Evolutionary conservation across 2,113 vertebrate genomes (phyloP).

Genomic region (Leiothrix lutea): DNA sequence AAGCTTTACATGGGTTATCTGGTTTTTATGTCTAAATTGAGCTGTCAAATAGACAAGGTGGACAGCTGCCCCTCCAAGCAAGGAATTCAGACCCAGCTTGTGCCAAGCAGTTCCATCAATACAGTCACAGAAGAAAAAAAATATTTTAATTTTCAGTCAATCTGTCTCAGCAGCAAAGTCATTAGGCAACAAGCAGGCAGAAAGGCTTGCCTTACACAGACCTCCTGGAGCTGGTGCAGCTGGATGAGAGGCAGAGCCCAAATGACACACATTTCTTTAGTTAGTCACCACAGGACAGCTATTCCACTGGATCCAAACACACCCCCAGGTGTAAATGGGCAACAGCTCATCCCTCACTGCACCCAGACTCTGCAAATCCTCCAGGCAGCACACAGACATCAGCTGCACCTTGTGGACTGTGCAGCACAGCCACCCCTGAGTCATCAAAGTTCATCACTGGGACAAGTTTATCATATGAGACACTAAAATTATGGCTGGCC

Average conservation of each 20-base stretch:
- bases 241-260: neutral
- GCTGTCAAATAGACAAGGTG: neutral
- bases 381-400: neutral
- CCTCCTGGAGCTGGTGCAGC: neutral
- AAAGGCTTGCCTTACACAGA: neutral
- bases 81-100: neutral
- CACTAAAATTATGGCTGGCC: neutral
- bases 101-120: neutral
- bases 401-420: neutral
- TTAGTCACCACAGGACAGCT: neutral
- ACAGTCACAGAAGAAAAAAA: neutral
- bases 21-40: neutral
- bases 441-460: neutral
- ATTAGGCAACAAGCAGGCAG: neutral
- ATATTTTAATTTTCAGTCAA: neutral
- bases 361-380: neutral
- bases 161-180: neutral
- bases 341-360: neutral
- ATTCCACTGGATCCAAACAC: neutral
- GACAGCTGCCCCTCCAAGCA: neutral
- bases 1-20: neutral
- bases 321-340: neutral
- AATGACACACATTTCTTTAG: neutral
- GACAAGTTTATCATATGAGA: fast-evolving
- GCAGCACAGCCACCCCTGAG: neutral